Conservation (phyloP, 35 echinoderm and acorn worm species). For the Apostichopus californicus region DNA sequence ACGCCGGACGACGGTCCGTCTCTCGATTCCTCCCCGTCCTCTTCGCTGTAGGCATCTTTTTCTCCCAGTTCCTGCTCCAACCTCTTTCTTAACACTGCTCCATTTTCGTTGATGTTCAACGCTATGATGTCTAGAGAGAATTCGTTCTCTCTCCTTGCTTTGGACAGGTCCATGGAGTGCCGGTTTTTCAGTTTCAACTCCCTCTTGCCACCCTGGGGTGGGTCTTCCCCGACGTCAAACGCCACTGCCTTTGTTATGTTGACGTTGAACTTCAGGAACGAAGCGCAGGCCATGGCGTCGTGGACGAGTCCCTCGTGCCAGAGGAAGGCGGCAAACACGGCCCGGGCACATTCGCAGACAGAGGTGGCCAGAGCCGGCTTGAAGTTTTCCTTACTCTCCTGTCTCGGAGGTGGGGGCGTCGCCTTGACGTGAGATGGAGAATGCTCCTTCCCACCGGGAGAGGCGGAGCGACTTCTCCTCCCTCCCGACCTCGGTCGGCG, state of each 20-base stretch:
- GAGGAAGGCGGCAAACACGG: slow-evolving; percentile 91
- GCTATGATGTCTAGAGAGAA: slow-evolving; percentile 29
- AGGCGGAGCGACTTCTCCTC: slow-evolving; percentile 82
- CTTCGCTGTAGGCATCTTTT: slow-evolving; percentile 1
- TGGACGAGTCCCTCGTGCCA: slow-evolving; percentile 94
- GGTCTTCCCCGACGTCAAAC: slow-evolving; percentile 39
- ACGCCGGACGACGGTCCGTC: slow-evolving; percentile 57
- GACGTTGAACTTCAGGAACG: slow-evolving; percentile 89
- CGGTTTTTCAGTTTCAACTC: slow-evolving; percentile 93
- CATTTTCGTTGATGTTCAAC: slow-evolving; percentile 48
- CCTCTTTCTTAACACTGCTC: slow-evolving; percentile 39
- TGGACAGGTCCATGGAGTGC: slow-evolving; percentile 94
- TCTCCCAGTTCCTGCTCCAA: neutral
- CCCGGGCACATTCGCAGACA: slow-evolving; percentile 88
- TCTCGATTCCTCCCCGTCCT: slow-evolving; percentile 46
- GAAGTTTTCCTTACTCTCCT: slow-evolving; percentile 66
- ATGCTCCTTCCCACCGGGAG: slow-evolving; percentile 83
- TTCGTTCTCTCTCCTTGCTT: slow-evolving; percentile 65
- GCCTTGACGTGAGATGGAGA: slow-evolving; percentile 76
- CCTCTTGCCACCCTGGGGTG: slow-evolving; percentile 32
- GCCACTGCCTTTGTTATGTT: slow-evolving; percentile 78
- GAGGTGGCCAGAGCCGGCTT: slow-evolving; percentile 89
- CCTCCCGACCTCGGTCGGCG: slow-evolving; percentile 67
- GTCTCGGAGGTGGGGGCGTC: slow-evolving; percentile 62
- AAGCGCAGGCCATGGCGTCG: slow-evolving; percentile 98